These are phyloP conservation scores for Burhinus bistriatus DNA, from an alignment of 2,113 vertebrate genomes.

Conservation along the genomic window DNA sequence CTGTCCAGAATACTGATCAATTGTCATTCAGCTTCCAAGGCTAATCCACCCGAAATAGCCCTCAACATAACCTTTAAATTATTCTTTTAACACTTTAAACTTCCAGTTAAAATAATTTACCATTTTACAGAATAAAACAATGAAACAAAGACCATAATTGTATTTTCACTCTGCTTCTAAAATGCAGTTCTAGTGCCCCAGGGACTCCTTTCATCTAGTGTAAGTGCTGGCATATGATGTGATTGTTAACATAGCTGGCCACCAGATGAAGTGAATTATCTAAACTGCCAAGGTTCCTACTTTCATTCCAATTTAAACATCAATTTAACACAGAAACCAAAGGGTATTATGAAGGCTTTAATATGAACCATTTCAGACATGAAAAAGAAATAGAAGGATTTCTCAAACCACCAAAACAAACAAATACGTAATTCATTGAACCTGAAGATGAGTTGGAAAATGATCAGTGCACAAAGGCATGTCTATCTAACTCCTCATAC, in stretches of 20 bases:
- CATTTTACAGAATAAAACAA: conserved; percentile 69
- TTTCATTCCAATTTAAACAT: conserved; percentile 82
- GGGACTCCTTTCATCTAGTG: conserved; percentile 77
- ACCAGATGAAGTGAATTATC: conserved; percentile 84
- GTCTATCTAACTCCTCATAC: not conserved
- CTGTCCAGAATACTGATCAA: conserved; percentile 70
- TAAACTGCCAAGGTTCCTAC: conserved; percentile 77
- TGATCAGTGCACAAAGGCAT: not conserved
- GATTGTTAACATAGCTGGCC: conserved; percentile 83
- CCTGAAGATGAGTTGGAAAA: conserved; percentile 41
- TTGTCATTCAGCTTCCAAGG: conserved; percentile 44
- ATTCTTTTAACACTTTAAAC: conserved; percentile 66
- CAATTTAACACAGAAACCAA: conserved; percentile 79
- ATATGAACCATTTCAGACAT: conserved; percentile 73
- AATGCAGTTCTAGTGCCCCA: conserved; percentile 68
- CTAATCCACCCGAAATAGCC: conserved; percentile 45
- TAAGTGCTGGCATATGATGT: conserved; percentile 77
- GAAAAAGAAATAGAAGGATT: conserved; percentile 54
- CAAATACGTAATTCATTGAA: conserved; percentile 60
- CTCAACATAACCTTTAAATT: conserved; percentile 57
- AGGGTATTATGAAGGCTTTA: conserved; percentile 77
- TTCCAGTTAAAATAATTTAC: conserved; percentile 75
- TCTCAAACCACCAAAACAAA: conserved; percentile 54
- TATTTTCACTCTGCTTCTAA: conserved; percentile 71
- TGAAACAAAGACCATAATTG: conserved; percentile 74